phyloP scores from a whole-genome alignment of 2,888 invertebrate species.

The Cataglyphis livida region DNA sequence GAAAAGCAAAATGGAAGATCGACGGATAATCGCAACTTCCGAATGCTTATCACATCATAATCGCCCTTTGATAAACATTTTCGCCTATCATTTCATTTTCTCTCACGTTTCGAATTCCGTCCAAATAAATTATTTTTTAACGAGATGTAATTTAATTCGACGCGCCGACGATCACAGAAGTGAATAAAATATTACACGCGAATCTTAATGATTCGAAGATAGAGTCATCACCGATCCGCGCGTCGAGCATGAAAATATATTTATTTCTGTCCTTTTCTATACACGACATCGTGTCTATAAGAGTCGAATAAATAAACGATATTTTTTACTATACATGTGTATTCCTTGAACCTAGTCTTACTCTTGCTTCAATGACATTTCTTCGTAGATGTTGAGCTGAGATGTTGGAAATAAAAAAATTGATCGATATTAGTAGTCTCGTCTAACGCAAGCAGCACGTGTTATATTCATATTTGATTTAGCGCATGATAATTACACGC shows the following conservation, averaged over 20 bases:
- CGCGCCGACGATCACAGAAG: background rate
- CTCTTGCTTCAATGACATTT: constrained; percentile 1
- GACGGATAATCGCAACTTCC: background rate
- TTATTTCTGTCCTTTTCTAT: constrained; percentile 23
- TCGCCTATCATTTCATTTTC: background rate
- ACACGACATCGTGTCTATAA: constrained; percentile 6
- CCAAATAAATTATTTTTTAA: background rate
- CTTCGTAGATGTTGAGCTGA: background rate
- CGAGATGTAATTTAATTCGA: constrained; percentile 10
- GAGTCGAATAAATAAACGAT: constrained; percentile 51
- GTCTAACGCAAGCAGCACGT: background rate
- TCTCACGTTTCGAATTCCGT: background rate
- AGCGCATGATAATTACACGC: background rate
- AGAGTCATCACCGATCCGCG: background rate
- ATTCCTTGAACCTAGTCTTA: background rate
- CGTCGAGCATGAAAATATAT: background rate
- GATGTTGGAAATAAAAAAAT: background rate
- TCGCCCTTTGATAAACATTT: background rate
- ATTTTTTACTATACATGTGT: constrained; percentile 39
- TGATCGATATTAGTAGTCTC: background rate
- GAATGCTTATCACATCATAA: constrained; percentile 3
- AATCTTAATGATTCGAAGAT: constrained; percentile 6
- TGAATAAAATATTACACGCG: background rate
- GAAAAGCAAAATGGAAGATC: constrained; percentile 5
- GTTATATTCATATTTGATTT: background rate